A percentile compares a stretch with the other conserved stretches of the same genome.
phyloP scores from a whole-genome alignment of 2,797 vertebrate species.

The Telmatherina bonti region DNA sequence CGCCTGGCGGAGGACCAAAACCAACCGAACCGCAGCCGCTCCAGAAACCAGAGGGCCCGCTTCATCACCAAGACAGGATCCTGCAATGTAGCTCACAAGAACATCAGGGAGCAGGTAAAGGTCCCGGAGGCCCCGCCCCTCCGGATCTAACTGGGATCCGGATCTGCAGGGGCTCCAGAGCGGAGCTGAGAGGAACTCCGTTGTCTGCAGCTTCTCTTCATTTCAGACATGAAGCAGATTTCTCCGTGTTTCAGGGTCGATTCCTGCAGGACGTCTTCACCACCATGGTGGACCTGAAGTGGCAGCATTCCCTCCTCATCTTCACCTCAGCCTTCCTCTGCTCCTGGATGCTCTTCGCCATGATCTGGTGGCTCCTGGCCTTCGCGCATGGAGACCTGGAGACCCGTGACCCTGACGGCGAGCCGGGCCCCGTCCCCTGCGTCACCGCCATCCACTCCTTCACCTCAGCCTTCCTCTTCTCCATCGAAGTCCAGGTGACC shows the following conservation, averaged over 20 bases:
- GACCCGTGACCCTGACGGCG: constrained; percentile 57
- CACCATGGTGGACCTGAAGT: constrained; percentile 90
- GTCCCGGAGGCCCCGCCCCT: not conserved
- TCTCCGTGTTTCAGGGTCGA: constrained; percentile 76
- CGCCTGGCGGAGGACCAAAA: constrained; percentile 83
- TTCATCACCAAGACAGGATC: constrained; percentile 87
- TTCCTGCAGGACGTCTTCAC: constrained; percentile 90
- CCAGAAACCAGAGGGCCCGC: constrained; percentile 77
- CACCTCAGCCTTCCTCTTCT: constrained; percentile 97
- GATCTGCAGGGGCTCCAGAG: not conserved
- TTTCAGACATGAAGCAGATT: not conserved
- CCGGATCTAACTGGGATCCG: too few relatives aligned
- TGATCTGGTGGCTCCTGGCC: constrained; percentile 89
- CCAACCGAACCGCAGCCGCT: constrained; percentile 72
- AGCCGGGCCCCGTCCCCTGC: constrained; percentile 78
- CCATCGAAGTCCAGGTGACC: constrained; percentile 97
- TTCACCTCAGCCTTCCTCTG: constrained; percentile 89
- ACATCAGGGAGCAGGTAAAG: constrained; percentile 86
- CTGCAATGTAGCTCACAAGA: constrained; percentile 89
- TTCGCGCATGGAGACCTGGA: constrained; percentile 88
- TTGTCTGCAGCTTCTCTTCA: too few relatives aligned
- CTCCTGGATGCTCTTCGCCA: constrained; percentile 89
- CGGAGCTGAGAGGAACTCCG: not conserved
- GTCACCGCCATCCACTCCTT: constrained; percentile 91
- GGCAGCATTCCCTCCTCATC: constrained; percentile 88